Percentiles rank a stretch among this genome's conserved stretches.
Evolutionary conservation across 1,140 invertebrate genomes (phyloP).

Genomic region (Adoxophyes honmai): DNA sequence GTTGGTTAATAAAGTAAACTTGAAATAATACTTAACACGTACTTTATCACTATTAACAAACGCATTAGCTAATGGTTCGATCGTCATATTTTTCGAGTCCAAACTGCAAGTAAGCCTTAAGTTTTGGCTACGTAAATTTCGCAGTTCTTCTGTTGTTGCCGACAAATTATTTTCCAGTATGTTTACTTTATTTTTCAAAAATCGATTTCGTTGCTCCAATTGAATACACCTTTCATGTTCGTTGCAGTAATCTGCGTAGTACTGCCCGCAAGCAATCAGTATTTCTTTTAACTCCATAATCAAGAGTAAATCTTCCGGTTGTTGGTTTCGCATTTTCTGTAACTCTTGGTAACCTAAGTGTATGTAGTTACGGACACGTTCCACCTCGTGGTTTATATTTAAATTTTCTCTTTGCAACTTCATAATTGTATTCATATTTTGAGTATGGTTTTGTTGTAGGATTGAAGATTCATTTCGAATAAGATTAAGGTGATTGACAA

Average conservation of each 20-base stretch:
- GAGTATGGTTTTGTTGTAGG: constrained; percentile 21
- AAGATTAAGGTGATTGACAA: constrained; percentile 21
- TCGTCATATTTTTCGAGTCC: not conserved
- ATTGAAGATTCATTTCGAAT: constrained; percentile 21
- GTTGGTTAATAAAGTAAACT: no score
- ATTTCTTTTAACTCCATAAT: constrained; percentile 31
- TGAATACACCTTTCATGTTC: constrained; percentile 23
- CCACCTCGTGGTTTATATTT: constrained; percentile 22
- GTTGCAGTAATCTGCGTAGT: constrained; percentile 30
- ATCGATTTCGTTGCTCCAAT: constrained; percentile 36
- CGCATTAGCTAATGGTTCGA: no score
- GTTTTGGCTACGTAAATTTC: constrained; percentile 18
- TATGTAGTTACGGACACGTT: constrained; percentile 27
- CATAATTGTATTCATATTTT: constrained; percentile 18
- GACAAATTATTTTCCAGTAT: constrained; percentile 31
- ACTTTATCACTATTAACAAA: no score
- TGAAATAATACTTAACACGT: no score
- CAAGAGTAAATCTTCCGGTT: constrained; percentile 12
- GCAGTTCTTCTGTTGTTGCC: constrained; percentile 24
- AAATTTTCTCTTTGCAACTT: constrained; percentile 25
- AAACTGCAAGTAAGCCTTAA: constrained; percentile 7
- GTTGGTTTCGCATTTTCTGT: constrained; percentile 26
- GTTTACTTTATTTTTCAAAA: constrained; percentile 33
- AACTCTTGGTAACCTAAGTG: constrained; percentile 27
- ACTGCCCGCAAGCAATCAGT: constrained; percentile 32